phyloP scores from a whole-genome alignment of 2,113 vertebrate genomes.

The Junco hyemalis region DNA sequence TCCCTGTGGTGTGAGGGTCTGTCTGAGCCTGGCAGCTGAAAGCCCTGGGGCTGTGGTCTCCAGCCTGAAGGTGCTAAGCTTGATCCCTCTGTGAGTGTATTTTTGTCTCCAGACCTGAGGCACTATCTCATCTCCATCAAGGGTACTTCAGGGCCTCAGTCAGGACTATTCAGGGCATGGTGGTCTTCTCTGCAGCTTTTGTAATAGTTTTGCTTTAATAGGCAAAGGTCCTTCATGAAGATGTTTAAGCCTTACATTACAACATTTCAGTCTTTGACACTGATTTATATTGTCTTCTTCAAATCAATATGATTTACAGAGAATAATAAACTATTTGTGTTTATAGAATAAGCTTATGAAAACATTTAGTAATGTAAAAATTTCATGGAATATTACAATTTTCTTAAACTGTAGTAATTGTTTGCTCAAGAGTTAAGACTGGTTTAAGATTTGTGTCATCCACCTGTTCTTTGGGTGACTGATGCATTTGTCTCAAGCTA shows the following conservation, averaged over 20 bases:
- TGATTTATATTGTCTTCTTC: not conserved
- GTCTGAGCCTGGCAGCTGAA: not conserved
- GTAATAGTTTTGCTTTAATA: not conserved
- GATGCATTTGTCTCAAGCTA: not conserved
- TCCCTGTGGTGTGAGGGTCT: not conserved
- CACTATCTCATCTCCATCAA: not conserved
- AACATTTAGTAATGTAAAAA: not conserved
- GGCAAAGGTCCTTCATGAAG: not conserved
- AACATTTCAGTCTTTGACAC: not conserved
- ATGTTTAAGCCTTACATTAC: not conserved
- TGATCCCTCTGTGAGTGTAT: too few relatives aligned
- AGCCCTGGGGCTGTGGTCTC: not conserved
- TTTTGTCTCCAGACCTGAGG: not conserved
- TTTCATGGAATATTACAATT: not conserved
- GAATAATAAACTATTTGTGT: not conserved
- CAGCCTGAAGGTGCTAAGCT: rapidly evolving
- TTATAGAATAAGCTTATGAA: not conserved
- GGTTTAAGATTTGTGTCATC: not conserved
- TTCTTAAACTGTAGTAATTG: not conserved
- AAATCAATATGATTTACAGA: not conserved
- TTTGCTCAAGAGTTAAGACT: not conserved
- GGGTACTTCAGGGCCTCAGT: not conserved
- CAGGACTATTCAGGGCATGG: not conserved
- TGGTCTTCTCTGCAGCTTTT: not conserved
- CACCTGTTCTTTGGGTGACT: not conserved